Conservation (phyloP, 1,140 invertebrate species). For the Augochlora pura region DNA sequence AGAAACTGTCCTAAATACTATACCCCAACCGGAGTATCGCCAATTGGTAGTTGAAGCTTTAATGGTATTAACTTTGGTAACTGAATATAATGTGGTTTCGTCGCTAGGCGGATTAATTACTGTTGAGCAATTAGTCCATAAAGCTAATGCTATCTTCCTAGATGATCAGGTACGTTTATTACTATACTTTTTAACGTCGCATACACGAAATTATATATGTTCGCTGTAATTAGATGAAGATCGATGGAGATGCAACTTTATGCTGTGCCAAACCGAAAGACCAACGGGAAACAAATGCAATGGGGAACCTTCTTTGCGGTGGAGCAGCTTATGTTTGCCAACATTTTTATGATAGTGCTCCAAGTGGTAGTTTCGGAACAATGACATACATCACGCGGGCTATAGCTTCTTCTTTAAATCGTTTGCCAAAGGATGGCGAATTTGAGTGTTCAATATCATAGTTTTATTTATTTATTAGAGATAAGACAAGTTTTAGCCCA, state of each 20-base stretch:
- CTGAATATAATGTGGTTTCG: slow-evolving; percentile 91
- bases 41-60: slow-evolving; percentile 98
- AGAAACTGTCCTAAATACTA: slow-evolving; percentile 97
- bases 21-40: slow-evolving; percentile 98
- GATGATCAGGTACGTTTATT: slow-evolving; percentile 91
- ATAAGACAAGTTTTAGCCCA: slow-evolving; percentile 25
- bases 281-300: slow-evolving; percentile 82
- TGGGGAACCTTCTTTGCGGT: slow-evolving; percentile 89
- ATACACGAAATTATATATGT: not conserved
- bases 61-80: slow-evolving; percentile 96
- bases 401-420: slow-evolving; percentile 87
- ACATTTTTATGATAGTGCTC: slow-evolving; percentile 98
- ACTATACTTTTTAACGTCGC: not conserved
- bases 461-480: slow-evolving; percentile 32
- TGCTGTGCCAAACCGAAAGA: slow-evolving; percentile 91
- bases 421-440: slow-evolving; percentile 87
- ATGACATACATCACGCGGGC: slow-evolving; percentile 98
- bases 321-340: slow-evolving; percentile 97
- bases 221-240: slow-evolving; percentile 83
- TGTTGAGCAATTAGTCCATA: slow-evolving; percentile 95
- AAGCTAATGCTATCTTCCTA: slow-evolving; percentile 96
- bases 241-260: slow-evolving; percentile 93
- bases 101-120: slow-evolving; percentile 91
- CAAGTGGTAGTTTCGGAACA: slow-evolving; percentile 97
- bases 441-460: slow-evolving; percentile 88